Conservation (phyloP, 2,888 invertebrate genomes). For the Drosophila yooni region DNA sequence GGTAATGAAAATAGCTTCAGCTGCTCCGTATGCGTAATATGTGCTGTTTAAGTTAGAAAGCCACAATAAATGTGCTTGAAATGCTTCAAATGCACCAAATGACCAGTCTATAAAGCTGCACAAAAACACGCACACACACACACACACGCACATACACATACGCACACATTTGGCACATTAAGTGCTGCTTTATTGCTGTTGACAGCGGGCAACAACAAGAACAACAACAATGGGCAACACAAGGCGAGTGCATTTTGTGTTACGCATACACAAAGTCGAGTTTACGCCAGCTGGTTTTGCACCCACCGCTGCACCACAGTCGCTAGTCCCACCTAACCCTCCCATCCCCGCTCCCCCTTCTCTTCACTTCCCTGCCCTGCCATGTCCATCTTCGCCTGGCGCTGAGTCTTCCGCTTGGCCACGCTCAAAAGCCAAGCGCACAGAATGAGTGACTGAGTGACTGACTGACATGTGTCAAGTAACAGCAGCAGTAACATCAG, state of each 20-base stretch:
- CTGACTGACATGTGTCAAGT: slow-evolving; percentile 79
- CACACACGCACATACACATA: neutral
- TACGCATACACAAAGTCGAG: slow-evolving; percentile 45
- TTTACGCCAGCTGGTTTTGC: slow-evolving; percentile 45
- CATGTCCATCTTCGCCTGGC: neutral
- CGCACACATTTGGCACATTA: slow-evolving; percentile 50
- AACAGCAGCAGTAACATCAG: slow-evolving; percentile 63
- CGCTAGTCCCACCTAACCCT: neutral
- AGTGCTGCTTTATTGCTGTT: slow-evolving; percentile 65
- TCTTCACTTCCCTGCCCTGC: too few relatives aligned
- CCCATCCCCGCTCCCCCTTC: neutral
- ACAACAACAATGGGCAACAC: slow-evolving; percentile 9
- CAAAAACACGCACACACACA: slow-evolving; percentile 9
- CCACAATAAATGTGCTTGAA: slow-evolving; percentile 40
- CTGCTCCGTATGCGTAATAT: slow-evolving; percentile 68
- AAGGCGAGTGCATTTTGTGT: slow-evolving; percentile 57
- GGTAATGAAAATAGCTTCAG: slow-evolving; percentile 21
- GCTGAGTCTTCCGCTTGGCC: slow-evolving; percentile 49
- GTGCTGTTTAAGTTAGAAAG: slow-evolving; percentile 36
- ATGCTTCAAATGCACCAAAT: slow-evolving; percentile 48
- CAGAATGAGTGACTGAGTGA: slow-evolving; percentile 56
- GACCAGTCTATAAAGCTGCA: slow-evolving; percentile 42
- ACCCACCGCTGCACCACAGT: slow-evolving; percentile 13
- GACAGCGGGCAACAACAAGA: slow-evolving; percentile 45
- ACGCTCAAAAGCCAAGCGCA: slow-evolving; percentile 50